These are phyloP conservation scores for Leptinotarsa undecemlineata DNA, from an alignment of 1,140 invertebrate species.

Conservation along the genomic window DNA sequence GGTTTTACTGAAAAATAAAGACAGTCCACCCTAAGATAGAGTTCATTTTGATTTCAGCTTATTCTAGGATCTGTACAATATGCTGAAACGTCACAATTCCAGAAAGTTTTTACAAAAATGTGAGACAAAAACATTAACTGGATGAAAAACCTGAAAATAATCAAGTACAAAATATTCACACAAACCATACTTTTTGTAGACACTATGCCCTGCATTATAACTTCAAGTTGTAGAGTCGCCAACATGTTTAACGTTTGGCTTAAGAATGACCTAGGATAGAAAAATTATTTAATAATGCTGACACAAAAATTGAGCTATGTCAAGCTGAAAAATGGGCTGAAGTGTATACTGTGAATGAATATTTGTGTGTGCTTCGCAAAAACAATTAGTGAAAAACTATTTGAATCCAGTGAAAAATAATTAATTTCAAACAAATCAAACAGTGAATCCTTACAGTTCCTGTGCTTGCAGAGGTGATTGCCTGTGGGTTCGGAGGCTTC, in stretches of 20 bases:
- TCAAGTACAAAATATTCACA: slow-evolving; percentile 23
- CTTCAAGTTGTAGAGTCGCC: slow-evolving; percentile 5
- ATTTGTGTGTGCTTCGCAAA: slow-evolving; percentile 15
- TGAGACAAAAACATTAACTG: slow-evolving; percentile 20
- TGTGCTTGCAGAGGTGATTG: slow-evolving; percentile 91
- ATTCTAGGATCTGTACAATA: slow-evolving; percentile 32
- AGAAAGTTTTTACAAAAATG: slow-evolving; percentile 31
- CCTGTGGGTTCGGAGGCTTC: slow-evolving; percentile 89
- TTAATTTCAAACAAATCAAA: slow-evolving; percentile 35
- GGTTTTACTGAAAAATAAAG: slow-evolving; percentile 66
- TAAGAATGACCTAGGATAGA: slow-evolving; percentile 9
- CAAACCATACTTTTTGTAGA: slow-evolving; percentile 24
- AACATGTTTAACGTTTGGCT: slow-evolving; percentile 4
- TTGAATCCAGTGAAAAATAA: slow-evolving; percentile 8
- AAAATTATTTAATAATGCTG: slow-evolving; percentile 3
- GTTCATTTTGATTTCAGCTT: slow-evolving; percentile 14
- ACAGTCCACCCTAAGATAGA: neutral
- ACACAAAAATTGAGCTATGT: slow-evolving; percentile 3
- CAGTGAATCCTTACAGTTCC: slow-evolving; percentile 75
- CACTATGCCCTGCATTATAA: slow-evolving; percentile 11
- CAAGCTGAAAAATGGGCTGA: slow-evolving; percentile 7
- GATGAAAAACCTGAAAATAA: slow-evolving; percentile 30
- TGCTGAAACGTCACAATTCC: slow-evolving; percentile 46
- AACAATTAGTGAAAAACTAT: slow-evolving; percentile 18
- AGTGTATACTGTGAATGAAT: slow-evolving; percentile 14